These are phyloP conservation scores for Acropora tenuis DNA, from an alignment of 64 coral and sea anemone species.

Conservation along the genomic window DNA sequence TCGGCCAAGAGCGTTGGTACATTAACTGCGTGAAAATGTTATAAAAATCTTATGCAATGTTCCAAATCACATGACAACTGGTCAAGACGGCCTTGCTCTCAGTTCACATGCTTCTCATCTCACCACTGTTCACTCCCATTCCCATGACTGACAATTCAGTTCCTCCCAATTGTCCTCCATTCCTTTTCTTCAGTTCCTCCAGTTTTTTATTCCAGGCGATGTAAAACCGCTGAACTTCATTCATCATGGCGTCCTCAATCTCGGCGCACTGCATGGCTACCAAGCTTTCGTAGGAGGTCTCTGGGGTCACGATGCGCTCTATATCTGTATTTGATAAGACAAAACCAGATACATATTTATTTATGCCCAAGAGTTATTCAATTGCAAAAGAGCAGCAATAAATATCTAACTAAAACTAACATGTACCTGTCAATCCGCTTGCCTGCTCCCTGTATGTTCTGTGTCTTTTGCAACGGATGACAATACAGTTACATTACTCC, in stretches of 20 bases:
- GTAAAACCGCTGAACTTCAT: constrained; percentile 94
- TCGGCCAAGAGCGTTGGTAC: no score
- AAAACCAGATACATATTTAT: background rate
- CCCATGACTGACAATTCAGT: constrained; percentile 82
- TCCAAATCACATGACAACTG: background rate
- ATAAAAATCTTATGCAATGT: background rate
- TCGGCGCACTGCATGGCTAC: constrained; percentile 92
- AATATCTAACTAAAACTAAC: no score
- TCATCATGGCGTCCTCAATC: constrained; percentile 98
- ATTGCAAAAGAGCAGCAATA: background rate
- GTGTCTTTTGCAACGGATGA: no score
- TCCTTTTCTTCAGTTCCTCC: constrained; percentile 80
- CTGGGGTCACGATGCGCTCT: constrained; percentile 90
- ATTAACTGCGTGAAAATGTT: no score
- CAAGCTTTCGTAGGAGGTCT: constrained; percentile 97
- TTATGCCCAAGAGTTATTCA: background rate
- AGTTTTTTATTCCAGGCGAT: constrained; percentile 98
- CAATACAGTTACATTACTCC: no score
- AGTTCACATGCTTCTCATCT: constrained; percentile 72
- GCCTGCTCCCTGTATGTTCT: no score
- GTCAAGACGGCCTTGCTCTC: background rate
- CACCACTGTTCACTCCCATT: constrained; percentile 48
- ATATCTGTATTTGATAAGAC: constrained; percentile 74
- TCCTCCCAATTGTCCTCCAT: constrained; percentile 71
- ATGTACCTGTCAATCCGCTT: no score